Conservation (phyloP, 2,113 vertebrate genomes). For the Eclectus roratus region DNA sequence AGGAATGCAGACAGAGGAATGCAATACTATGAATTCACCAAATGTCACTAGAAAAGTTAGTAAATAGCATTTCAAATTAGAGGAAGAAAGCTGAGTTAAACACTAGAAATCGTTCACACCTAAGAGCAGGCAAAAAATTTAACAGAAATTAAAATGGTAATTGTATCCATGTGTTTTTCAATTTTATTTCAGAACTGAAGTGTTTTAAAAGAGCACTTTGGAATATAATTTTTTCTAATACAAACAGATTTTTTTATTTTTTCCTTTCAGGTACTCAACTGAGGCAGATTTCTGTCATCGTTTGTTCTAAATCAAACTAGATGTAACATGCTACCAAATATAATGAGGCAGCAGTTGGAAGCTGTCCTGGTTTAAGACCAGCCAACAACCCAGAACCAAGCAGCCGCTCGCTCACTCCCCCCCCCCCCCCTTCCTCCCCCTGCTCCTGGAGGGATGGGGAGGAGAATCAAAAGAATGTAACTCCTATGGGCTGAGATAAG, state of each 20-base stretch:
- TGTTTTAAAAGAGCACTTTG: background rate
- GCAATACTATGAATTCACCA: background rate
- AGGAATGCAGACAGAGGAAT: background rate
- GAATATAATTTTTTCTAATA: background rate
- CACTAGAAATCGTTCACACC: background rate
- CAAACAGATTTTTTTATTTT: background rate
- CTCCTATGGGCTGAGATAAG: too few relatives aligned
- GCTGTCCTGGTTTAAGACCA: background rate
- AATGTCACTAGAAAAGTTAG: background rate
- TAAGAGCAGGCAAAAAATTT: background rate
- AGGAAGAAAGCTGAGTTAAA: background rate
- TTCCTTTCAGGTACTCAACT: background rate
- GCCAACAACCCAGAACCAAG: too few relatives aligned
- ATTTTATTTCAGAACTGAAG: background rate
- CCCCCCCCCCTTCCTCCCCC: too few relatives aligned
- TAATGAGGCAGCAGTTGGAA: background rate
- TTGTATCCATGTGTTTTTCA: background rate
- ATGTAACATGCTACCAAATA: background rate
- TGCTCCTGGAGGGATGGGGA: too few relatives aligned
- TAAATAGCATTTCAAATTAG: background rate
- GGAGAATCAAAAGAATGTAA: too few relatives aligned
- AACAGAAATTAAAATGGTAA: background rate
- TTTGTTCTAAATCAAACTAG: background rate
- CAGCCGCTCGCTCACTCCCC: too few relatives aligned
- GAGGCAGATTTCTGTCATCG: background rate